Percentiles rank a stretch among this genome's conserved stretches.
These are phyloP conservation scores for Idaea dimidiata DNA, from an alignment of 2,888 invertebrate genomes.

Conservation along the genomic window DNA sequence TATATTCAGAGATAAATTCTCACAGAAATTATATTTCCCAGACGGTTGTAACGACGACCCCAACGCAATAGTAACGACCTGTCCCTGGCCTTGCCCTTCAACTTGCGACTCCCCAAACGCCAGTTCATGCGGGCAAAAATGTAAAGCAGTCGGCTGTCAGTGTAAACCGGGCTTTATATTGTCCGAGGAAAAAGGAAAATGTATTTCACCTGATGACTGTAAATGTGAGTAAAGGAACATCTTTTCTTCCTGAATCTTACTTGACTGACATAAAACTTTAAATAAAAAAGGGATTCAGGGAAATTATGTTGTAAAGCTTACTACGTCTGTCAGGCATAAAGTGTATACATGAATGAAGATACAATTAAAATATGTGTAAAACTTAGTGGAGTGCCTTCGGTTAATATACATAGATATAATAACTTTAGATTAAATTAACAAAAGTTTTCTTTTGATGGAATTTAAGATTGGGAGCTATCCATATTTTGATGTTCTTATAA, in stretches of 20 bases:
- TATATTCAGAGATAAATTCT: neutral
- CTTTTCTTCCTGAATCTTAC: neutral
- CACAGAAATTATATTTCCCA: neutral
- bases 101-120: constrained; percentile 38
- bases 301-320: too few relatives aligned
- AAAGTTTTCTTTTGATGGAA: too few relatives aligned
- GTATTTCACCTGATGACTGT: constrained; percentile 39
- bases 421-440: too few relatives aligned
- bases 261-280: neutral
- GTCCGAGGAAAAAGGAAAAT: constrained; percentile 28
- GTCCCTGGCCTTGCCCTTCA: constrained; percentile 33
- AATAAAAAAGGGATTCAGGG: too few relatives aligned
- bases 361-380: too few relatives aligned
- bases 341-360: too few relatives aligned
- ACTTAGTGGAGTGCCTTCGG: too few relatives aligned
- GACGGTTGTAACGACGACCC: constrained; percentile 35
- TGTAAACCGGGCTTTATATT: constrained; percentile 36
- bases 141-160: constrained; percentile 32
- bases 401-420: too few relatives aligned
- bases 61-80: constrained; percentile 31
- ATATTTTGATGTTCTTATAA: too few relatives aligned
- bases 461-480: too few relatives aligned
- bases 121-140: constrained; percentile 20
- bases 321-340: too few relatives aligned
- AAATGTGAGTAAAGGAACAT: constrained; percentile 11